phyloP scores from a whole-genome alignment of 2,888 invertebrate species.

The Entomobrya proxima region DNA sequence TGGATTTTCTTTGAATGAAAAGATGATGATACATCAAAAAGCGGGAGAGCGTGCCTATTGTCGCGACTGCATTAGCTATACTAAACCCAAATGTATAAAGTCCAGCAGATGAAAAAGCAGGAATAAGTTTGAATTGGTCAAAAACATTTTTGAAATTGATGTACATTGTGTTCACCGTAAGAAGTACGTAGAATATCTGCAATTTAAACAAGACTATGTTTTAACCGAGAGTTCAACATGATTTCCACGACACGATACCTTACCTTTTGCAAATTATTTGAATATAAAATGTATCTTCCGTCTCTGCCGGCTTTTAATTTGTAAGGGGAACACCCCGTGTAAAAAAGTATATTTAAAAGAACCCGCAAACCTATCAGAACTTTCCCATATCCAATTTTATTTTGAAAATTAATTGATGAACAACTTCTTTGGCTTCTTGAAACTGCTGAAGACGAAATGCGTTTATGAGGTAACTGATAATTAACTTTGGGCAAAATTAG shows the following conservation, averaged over 20 bases:
- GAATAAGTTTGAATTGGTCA: neutral
- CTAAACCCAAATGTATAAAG: neutral
- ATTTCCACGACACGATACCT: no score
- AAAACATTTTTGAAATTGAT: neutral
- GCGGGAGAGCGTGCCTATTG: neutral
- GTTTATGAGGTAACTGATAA: no score
- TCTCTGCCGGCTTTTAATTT: neutral
- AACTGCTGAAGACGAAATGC: no score
- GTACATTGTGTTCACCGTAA: constrained; percentile 10
- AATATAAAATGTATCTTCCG: constrained; percentile 1
- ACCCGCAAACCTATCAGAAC: neutral
- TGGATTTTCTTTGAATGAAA: neutral
- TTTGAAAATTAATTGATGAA: no score
- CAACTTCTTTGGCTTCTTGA: no score
- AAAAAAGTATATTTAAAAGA: neutral
- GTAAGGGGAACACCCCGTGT: constrained; percentile 30
- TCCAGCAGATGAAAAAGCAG: neutral
- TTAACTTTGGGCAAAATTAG: no score
- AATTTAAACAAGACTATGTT: constrained; percentile 19
- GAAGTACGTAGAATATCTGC: constrained; percentile 14
- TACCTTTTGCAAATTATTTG: neutral
- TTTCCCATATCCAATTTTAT: no score
- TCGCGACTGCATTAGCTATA: neutral
- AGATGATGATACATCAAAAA: constrained; percentile 13
- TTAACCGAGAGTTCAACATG: no score